phyloP scores from a whole-genome alignment of 2,888 invertebrate genomes.

The Psococerastis gibbosa region DNA sequence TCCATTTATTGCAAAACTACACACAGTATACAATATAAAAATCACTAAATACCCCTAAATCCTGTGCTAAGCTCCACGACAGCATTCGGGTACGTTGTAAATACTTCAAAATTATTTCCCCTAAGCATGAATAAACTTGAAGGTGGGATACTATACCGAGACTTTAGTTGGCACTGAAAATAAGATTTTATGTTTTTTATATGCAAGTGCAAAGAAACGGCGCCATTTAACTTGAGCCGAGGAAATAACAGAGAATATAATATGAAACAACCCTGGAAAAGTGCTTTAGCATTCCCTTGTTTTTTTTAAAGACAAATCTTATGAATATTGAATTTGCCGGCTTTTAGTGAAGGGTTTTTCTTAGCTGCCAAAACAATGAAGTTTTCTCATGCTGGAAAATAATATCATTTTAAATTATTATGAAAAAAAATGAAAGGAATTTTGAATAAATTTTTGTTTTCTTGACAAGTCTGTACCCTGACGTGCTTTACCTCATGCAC shows the following conservation, averaged over 20 bases:
- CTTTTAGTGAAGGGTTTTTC: constrained; percentile 5
- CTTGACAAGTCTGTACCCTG: too few species aligned
- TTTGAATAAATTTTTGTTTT: too few species aligned
- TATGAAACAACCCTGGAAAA: constrained; percentile 3
- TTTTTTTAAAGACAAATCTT: constrained; percentile 11
- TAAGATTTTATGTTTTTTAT: neutral
- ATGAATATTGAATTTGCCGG: constrained; percentile 8
- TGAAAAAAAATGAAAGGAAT: neutral
- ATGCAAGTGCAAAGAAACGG: neutral
- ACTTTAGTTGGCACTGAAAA: neutral
- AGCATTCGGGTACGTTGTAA: too few species aligned
- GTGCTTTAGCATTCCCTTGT: constrained; percentile 8
- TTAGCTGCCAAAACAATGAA: constrained; percentile 8
- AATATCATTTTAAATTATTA: neutral
- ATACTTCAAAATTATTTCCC: too few species aligned
- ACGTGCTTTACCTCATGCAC: too few species aligned
- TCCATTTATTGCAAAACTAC: too few species aligned
- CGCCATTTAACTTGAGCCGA: neutral
- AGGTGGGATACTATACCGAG: too few species aligned
- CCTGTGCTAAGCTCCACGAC: too few species aligned
- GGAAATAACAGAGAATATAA: neutral
- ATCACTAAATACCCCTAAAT: too few species aligned
- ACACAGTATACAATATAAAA: too few species aligned
- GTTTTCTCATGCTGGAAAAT: neutral
- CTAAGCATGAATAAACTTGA: too few species aligned